Evolutionary conservation across 1,140 invertebrate genomes (phyloP).

Genomic region (Lucilia sericata): DNA sequence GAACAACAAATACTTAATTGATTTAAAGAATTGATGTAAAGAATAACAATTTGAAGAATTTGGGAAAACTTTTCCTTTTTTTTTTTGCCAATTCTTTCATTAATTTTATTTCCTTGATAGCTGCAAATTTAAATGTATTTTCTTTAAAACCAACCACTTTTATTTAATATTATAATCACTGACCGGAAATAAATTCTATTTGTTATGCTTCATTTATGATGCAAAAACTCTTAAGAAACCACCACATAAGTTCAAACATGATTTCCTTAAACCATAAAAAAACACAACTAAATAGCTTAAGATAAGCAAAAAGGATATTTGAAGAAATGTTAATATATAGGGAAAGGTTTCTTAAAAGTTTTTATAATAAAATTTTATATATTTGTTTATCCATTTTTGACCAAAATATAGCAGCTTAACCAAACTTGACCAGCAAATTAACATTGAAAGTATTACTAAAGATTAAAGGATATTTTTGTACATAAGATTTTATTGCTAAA

Average conservation of each 20-base stretch:
- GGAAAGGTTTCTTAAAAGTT: background rate
- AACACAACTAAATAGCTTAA: background rate
- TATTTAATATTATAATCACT: background rate
- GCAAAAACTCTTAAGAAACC: background rate
- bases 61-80: too few relatives aligned
- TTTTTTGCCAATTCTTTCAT: too few relatives aligned
- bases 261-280: background rate
- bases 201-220: background rate
- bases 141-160: background rate
- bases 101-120: too few relatives aligned
- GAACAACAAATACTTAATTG: too few relatives aligned
- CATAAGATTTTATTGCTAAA: background rate
- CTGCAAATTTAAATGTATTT: too few relatives aligned
- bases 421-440: background rate
- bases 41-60: too few relatives aligned
- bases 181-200: background rate
- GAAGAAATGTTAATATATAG: too few relatives aligned
- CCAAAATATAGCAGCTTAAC: background rate
- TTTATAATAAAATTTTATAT: conserved; percentile 9
- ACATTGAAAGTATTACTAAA: background rate
- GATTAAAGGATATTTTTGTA: background rate
- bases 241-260: background rate
- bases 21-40: too few relatives aligned
- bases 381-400: background rate
- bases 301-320: background rate